These are phyloP conservation scores for Hymenopus coronatus DNA, from an alignment of 2,888 invertebrate genomes.

Conservation along the genomic window DNA sequence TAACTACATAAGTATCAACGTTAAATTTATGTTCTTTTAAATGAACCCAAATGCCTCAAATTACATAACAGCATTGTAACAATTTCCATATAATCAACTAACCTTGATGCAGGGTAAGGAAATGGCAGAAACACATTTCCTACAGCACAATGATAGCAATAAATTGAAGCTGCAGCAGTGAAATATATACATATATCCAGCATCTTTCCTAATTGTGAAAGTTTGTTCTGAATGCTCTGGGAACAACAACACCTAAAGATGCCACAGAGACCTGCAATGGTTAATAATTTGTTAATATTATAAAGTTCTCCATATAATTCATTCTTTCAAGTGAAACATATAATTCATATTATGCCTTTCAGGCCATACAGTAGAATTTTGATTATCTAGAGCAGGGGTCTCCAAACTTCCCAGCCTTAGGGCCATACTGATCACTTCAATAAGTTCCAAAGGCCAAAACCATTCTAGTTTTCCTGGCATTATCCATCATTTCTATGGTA, in stretches of 20 bases:
- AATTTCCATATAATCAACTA: conserved; percentile 37
- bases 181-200: conserved; percentile 35
- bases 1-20: too few species aligned
- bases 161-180: conserved; percentile 40
- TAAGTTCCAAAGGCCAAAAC: too few species aligned
- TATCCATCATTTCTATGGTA: too few species aligned
- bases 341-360: too few species aligned
- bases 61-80: not conserved
- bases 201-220: not conserved
- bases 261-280: conserved; percentile 24
- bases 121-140: conserved; percentile 32
- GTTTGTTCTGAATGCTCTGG: not conserved
- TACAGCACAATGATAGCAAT: conserved; percentile 35
- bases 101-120: conserved; percentile 42
- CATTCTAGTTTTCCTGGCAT: too few species aligned
- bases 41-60: too few species aligned
- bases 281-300: not conserved
- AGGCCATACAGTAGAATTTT: too few species aligned
- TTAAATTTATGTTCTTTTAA: too few species aligned
- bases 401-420: too few species aligned
- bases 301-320: not conserved
- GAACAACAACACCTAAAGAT: conserved; percentile 19
- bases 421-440: too few species aligned
- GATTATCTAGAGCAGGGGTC: too few species aligned
- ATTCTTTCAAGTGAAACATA: too few species aligned